Evolutionary conservation across 2,888 invertebrate species (phyloP), one percentile per base, ranked within the genome.

Genomic region (Petrophora chlorosata): DNA sequence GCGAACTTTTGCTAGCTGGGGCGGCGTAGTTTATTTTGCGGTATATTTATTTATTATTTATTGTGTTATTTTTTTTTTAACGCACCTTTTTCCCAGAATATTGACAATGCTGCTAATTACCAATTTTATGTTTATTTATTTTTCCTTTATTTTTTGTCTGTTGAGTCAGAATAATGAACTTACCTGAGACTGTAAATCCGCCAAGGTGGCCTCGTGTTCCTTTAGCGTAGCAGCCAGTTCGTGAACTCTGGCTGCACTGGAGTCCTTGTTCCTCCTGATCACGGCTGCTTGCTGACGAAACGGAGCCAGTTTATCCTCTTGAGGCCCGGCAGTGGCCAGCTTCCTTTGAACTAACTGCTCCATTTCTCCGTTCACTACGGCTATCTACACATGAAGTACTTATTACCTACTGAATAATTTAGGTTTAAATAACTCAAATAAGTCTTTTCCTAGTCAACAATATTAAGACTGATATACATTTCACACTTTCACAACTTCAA

Each of bases 271-370:
- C 47, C 96, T 92, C 7, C 94, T 92, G 33, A 97, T 95, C 14
- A 95, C 94, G 0, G 94, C 92, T 0, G 96, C 96, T 83, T 97
- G 97, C 71, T 97, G 97, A 19, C 97, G 92, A 73, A 96, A 97
- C 29, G 97, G 94, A 0, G 94, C 94, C 54, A 96, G 85, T 74
- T 96, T 95, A 75, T 97, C 96, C 49, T 92, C 92, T 44, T 91
- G 89, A 65, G 93, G 92, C 48, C 94, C 93, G 0, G 92, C 90
- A 19, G 91, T 90, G 5, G 92, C 92, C 73, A 96, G 90, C 58
- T 94, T 92, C 40, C 93, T 93, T 75, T 96, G 95, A 0, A 95
- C 93, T 50, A 96, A 77, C 53, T 93, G 92, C 66, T 94, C 95
- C 50, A 96, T 92, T 74, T 95, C 94, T 25, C 85, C 76, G 15